Conservation (phyloP, 1,140 invertebrate genomes). For the Camponotus vicinus region DNA sequence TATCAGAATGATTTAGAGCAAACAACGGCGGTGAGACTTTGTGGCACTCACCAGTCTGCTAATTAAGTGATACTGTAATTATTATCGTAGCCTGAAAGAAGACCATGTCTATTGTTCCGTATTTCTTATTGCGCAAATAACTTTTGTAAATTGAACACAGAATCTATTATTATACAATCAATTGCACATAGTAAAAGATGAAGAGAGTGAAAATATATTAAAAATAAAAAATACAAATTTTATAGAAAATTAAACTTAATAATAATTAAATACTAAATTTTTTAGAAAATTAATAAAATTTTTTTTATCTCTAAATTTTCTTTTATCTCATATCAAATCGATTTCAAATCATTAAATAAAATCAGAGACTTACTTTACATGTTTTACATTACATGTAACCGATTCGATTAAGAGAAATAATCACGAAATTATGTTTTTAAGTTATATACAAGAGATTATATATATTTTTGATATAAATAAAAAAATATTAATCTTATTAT, state of each 20-base stretch:
- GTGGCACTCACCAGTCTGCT: slow-evolving; percentile 42
- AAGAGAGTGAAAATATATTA: neutral
- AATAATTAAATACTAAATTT: neutral
- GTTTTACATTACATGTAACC: neutral
- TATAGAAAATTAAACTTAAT: neutral
- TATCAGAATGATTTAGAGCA: slow-evolving; percentile 56
- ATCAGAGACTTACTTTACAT: neutral
- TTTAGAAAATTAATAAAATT: neutral
- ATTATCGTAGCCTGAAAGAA: slow-evolving; percentile 32
- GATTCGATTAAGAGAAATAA: neutral
- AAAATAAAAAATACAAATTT: neutral
- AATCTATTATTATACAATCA: neutral
- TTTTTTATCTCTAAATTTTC: neutral
- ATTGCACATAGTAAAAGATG: neutral
- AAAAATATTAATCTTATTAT: neutral
- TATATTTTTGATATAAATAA: neutral
- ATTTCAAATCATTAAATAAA: neutral
- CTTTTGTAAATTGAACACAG: neutral
- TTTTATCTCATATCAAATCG: neutral
- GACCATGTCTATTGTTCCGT: neutral
- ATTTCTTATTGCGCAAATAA: neutral
- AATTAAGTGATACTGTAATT: slow-evolving; percentile 65
- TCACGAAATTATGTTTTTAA: neutral
- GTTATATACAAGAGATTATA: neutral
- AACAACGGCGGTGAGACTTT: slow-evolving; percentile 21